phyloP scores from a whole-genome alignment of 2,797 vertebrate genomes.

The Platalea minor region DNA sequence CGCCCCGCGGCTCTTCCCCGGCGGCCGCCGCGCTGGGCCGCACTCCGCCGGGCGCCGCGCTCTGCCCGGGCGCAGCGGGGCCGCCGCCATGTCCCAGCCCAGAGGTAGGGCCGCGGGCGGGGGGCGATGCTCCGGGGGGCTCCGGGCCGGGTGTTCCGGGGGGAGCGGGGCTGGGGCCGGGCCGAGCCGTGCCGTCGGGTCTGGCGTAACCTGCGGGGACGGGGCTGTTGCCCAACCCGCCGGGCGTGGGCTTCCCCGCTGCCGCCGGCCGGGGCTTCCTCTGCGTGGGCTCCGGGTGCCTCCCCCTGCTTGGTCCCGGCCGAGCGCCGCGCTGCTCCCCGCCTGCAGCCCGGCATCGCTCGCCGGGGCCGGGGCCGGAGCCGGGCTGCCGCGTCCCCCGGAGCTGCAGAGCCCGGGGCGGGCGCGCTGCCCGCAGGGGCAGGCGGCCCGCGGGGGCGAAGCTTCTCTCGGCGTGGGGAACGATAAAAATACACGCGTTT shows the following conservation, averaged over 20 bases:
- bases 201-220: neutral
- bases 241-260: neutral
- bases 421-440: neutral
- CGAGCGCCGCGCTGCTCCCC: neutral
- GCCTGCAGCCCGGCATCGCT: neutral
- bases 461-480: neutral
- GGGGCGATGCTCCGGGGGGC: too few species aligned
- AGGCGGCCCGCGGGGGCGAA: neutral
- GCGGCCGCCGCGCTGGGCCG: neutral
- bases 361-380: neutral
- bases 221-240: neutral
- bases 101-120: constrained; percentile 62
- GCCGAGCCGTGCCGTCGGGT: neutral
- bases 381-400: neutral
- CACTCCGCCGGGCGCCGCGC: neutral
- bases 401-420: neutral
- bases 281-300: neutral
- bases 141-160: neutral
- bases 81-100: constrained; percentile 54
- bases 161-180: neutral
- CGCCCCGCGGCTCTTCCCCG: neutral
- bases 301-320: too few species aligned
- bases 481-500: accelerated
- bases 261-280: neutral
- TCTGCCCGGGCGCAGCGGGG: neutral